Conservation (phyloP, 2,113 vertebrate genomes). For the Grammomys dolichurus region DNA sequence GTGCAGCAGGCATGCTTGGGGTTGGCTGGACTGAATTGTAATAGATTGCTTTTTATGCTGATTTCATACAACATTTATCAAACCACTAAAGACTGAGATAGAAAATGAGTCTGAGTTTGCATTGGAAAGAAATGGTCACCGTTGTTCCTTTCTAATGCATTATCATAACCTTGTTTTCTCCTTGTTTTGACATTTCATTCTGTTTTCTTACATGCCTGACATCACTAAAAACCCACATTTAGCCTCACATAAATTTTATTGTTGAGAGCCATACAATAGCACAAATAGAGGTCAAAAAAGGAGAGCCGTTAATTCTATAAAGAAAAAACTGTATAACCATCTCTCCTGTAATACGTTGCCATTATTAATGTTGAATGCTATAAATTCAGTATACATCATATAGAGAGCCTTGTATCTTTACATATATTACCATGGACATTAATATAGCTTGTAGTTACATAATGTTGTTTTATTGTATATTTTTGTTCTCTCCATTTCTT, state of each 20-base stretch:
- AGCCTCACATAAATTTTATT: constrained; percentile 71
- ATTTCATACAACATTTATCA: constrained; percentile 81
- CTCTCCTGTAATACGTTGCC: neutral
- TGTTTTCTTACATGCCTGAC: constrained; percentile 65
- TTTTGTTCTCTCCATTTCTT: neutral
- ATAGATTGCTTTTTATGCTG: constrained; percentile 75
- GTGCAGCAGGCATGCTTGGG: neutral
- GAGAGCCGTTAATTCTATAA: constrained; percentile 38
- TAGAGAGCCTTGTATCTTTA: neutral
- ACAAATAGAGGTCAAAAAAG: constrained; percentile 63
- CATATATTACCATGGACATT: neutral
- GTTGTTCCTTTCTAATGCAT: constrained; percentile 72
- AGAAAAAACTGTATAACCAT: neutral
- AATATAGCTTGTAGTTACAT: neutral
- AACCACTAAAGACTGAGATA: constrained; percentile 53
- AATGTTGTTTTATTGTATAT: neutral
- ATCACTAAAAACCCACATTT: constrained; percentile 71
- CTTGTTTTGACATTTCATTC: constrained; percentile 70
- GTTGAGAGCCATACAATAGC: constrained; percentile 51
- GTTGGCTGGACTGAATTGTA: constrained; percentile 56
- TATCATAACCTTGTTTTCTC: constrained; percentile 77
- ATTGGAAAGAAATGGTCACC: constrained; percentile 58
- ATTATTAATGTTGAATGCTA: constrained; percentile 34
- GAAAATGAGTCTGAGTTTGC: constrained; percentile 59
- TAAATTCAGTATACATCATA: neutral